Conservation (phyloP, 1,140 invertebrate species). For the Eurytemora carolleeae region DNA sequence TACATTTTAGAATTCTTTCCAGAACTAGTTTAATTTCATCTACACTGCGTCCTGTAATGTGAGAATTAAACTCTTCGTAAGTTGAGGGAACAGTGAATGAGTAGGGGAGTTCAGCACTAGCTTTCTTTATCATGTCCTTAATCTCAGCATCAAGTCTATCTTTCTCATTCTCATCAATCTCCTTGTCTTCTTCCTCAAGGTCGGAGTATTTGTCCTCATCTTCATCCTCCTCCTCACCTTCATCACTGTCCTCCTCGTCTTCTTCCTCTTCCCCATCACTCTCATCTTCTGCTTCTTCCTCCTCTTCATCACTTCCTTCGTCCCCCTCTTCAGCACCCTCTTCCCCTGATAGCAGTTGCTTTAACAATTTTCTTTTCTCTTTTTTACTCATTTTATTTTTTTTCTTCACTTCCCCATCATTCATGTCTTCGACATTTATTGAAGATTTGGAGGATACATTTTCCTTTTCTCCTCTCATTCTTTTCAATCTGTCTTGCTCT, state of each 20-base stretch:
- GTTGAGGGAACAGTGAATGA: not conserved
- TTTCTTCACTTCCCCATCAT: not conserved
- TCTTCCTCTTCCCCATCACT: conserved; percentile 4
- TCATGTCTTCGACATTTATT: not conserved
- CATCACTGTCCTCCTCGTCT: conserved; percentile 10
- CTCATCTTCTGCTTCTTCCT: not conserved
- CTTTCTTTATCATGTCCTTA: not conserved
- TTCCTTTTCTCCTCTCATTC: conserved; percentile 45
- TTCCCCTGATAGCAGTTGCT: not conserved
- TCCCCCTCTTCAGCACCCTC: not conserved
- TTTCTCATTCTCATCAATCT: not conserved
- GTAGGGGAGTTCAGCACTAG: not conserved
- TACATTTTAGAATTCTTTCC: conserved; percentile 60
- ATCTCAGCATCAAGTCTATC: not conserved
- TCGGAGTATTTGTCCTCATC: conserved; percentile 8
- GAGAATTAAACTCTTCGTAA: not conserved
- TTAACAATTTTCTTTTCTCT: not conserved
- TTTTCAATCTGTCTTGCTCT: conserved; percentile 45
- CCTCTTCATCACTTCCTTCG: conserved; percentile 1
- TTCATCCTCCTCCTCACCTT: not conserved
- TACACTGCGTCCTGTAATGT: not conserved
- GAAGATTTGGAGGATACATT: not conserved
- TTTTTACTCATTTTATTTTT: not conserved
- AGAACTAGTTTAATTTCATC: conserved; percentile 24
- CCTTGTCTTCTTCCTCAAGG: conserved; percentile 22